A percentile compares a stretch with the other conserved stretches of the same genome.
Evolutionary conservation across 2,113 vertebrate species (phyloP).

Genomic region (Suncus etruscus): DNA sequence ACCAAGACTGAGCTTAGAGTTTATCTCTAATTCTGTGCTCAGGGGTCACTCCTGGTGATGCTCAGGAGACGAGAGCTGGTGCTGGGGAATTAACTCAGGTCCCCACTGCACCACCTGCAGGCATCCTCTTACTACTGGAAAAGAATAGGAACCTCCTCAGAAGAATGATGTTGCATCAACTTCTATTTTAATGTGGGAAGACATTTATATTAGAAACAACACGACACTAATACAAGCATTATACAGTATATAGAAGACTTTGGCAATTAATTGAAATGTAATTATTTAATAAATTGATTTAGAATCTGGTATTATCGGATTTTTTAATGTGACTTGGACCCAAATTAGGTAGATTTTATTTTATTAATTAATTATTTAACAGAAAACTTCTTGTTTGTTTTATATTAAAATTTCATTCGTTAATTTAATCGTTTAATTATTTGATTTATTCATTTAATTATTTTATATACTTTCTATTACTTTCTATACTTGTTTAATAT

Average conservation of each 20-base stretch:
- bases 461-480: no score
- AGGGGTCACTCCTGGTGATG: no score
- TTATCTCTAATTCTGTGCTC: no score
- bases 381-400: constrained; percentile 11
- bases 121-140: not conserved
- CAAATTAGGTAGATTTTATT: not conserved
- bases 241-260: not conserved
- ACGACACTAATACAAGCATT: not conserved
- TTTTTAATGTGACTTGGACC: not conserved
- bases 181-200: not conserved
- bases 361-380: constrained; percentile 22
- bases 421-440: not conserved
- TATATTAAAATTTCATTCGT: not conserved
- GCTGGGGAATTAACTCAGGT: no score
- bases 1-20: no score
- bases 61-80: no score
- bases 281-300: not conserved
- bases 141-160: not conserved
- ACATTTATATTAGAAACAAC: not conserved
- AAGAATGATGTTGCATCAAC: not conserved
- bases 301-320: not conserved
- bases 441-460: no score
- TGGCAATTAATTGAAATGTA: constrained; percentile 10
- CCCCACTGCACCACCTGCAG: no score
- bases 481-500: no score